These are phyloP conservation scores for Progne subis DNA, from an alignment of 2,113 vertebrate genomes.

Conservation along the genomic window DNA sequence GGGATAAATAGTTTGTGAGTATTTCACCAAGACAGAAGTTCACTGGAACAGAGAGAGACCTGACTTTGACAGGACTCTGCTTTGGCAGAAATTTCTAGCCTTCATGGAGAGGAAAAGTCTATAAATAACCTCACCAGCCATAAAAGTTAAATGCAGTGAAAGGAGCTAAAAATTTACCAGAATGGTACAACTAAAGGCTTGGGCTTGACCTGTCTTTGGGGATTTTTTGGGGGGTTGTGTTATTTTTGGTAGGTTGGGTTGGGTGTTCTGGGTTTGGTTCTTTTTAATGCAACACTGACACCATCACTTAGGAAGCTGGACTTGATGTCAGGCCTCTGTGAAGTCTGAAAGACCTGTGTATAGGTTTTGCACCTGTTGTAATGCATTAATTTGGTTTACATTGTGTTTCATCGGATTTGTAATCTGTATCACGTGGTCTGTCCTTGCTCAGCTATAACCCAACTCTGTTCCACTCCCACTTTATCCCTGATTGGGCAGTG, in stretches of 20 bases:
- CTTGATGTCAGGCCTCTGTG: neutral
- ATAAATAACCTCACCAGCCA: neutral
- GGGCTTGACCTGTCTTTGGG: neutral
- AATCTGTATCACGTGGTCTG: too few species aligned
- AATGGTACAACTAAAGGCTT: neutral
- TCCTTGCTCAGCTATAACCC: too few species aligned
- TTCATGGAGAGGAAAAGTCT: neutral
- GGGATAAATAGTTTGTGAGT: neutral
- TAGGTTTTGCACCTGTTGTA: neutral
- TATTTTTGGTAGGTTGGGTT: neutral
- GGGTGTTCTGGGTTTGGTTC: neutral
- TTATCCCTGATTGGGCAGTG: too few species aligned
- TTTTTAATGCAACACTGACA: neutral
- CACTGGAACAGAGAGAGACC: neutral
- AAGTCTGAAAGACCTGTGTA: neutral
- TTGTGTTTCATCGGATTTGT: too few species aligned
- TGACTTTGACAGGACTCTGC: neutral
- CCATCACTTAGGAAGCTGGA: neutral
- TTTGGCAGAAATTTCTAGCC: neutral
- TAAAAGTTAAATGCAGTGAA: neutral
- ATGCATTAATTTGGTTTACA: too few species aligned
- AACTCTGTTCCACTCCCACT: too few species aligned
- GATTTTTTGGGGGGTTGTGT: accelerated
- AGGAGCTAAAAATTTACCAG: neutral
- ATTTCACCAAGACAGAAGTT: neutral